A percentile compares a stretch with the other conserved stretches of the same genome.
These are phyloP conservation scores for Micropterix aruncella DNA, from an alignment of 2,888 invertebrate species.

Conservation along the genomic window DNA sequence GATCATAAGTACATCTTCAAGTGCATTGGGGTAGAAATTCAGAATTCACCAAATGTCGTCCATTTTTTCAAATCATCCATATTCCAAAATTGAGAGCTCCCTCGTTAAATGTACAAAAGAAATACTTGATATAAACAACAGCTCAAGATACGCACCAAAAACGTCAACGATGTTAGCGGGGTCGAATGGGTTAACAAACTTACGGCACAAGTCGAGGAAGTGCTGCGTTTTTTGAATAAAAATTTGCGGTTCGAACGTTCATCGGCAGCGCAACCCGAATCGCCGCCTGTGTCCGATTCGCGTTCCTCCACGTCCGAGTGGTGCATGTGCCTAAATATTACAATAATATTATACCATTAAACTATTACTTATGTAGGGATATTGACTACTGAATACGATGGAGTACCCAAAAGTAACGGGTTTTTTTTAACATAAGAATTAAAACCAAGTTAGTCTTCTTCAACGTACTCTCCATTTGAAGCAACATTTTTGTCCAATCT, in stretches of 20 bases:
- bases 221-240: slow-evolving; percentile 77
- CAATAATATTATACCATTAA: slow-evolving; percentile 1
- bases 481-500: too few species aligned
- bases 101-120: too few species aligned
- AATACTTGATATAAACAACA: too few species aligned
- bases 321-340: slow-evolving; percentile 49
- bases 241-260: slow-evolving; percentile 67
- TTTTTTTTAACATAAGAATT: too few species aligned
- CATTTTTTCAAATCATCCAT: too few species aligned
- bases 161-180: background rate
- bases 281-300: slow-evolving; percentile 41
- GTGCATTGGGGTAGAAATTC: too few species aligned
- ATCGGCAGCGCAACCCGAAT: slow-evolving; percentile 55
- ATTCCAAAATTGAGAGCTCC: too few species aligned
- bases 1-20: too few species aligned
- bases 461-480: too few species aligned
- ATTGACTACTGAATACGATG: slow-evolving; percentile 1
- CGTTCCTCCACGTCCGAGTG: slow-evolving; percentile 52
- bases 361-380: background rate
- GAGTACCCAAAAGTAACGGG: too few species aligned
- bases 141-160: background rate
- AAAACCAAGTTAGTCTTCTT: too few species aligned
- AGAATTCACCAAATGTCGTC: too few species aligned
- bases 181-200: slow-evolving; percentile 18
- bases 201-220: slow-evolving; percentile 77